A percentile compares a stretch with the other conserved stretches of the same genome.
phyloP scores from a whole-genome alignment of 2,888 invertebrate species.

The Ischnura elegans region DNA sequence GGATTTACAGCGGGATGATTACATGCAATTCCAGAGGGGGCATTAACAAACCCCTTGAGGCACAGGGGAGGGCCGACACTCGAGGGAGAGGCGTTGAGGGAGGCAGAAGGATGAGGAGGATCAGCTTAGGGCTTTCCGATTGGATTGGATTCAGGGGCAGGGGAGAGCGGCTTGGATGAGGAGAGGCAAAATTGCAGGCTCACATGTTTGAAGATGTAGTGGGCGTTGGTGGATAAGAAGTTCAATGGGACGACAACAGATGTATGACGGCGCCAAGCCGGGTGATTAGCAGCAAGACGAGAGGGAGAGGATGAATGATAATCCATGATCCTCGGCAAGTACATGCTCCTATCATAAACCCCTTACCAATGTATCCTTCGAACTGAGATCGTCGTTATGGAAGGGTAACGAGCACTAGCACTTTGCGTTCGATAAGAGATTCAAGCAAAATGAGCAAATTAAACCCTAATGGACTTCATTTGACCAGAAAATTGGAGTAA shows the following conservation, averaged over 20 bases:
- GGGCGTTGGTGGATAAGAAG: background rate
- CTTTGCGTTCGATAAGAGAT: no score
- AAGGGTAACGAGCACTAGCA: no score
- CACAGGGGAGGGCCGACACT: background rate
- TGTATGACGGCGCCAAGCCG: background rate
- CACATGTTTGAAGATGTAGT: background rate
- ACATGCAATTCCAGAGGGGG: background rate
- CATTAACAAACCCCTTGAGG: slow-evolving; percentile 19
- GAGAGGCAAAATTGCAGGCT: background rate
- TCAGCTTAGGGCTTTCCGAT: background rate
- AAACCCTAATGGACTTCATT: no score
- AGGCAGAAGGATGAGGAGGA: no score
- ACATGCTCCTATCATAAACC: no score
- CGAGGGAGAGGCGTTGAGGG: background rate
- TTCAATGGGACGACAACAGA: background rate
- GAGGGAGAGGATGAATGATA: background rate
- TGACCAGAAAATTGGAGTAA: no score
- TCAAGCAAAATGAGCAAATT: no score
- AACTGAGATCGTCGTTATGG: no score
- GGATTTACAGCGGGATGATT: background rate
- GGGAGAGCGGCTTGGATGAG: background rate
- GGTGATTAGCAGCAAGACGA: background rate
- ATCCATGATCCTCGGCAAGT: background rate
- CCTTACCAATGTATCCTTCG: no score
- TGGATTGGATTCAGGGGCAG: background rate